phyloP scores from a whole-genome alignment of 1,140 invertebrate species.

The Plectrocnemia conspersa region DNA sequence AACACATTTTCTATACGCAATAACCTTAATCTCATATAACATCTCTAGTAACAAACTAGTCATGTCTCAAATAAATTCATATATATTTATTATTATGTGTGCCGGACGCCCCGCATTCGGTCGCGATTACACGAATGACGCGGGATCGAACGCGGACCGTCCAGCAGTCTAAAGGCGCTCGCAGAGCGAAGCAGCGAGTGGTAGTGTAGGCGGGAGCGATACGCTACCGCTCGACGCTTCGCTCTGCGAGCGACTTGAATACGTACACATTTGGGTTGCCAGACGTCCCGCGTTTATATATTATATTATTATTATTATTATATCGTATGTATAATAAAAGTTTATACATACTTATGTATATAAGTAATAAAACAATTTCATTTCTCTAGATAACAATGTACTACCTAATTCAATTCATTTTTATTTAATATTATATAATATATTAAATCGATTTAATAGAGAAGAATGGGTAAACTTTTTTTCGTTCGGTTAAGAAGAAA shows the following conservation, averaged over 20 bases:
- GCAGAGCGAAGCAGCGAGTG: too few relatives aligned
- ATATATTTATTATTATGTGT: slow-evolving; percentile 3
- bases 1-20: slow-evolving; percentile 30
- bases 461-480: slow-evolving; percentile 33
- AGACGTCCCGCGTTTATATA: slow-evolving; percentile 5
- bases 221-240: too few relatives aligned
- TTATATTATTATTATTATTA: slow-evolving; percentile 3
- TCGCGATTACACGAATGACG: too few relatives aligned
- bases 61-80: slow-evolving; percentile 25
- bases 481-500: slow-evolving; percentile 32
- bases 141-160: too few relatives aligned
- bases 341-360: slow-evolving; percentile 4
- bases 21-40: slow-evolving; percentile 35
- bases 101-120: too few relatives aligned
- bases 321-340: slow-evolving; percentile 15
- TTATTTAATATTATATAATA: slow-evolving; percentile 11
- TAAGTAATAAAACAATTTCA: slow-evolving; percentile 28
- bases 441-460: slow-evolving; percentile 28
- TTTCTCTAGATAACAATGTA: slow-evolving; percentile 36
- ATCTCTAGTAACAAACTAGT: slow-evolving; percentile 36
- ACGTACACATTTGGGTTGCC: slow-evolving; percentile 6
- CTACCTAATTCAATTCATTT: slow-evolving; percentile 28
- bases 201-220: too few relatives aligned
- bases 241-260: not conserved
- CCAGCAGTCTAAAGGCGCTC: too few relatives aligned